Percentiles rank a stretch among this genome's conserved stretches.
phyloP scores from a whole-genome alignment of 2,113 vertebrate genomes.

The Xenopus tropicalis region UCB_Xtro_10.0 CM004450.2:61926501-61927000 shows the following conservation, averaged over 20 bases:
- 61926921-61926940: constrained; percentile 31
- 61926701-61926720: constrained; percentile 48
- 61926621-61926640: constrained; percentile 42
- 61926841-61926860: constrained; percentile 52
- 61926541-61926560: too few species aligned
- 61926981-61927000: constrained; percentile 6
- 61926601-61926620: constrained; percentile 21
- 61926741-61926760: constrained; percentile 54
- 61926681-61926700: constrained; percentile 46
- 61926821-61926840: constrained; percentile 52
- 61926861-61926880: constrained; percentile 55
- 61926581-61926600: constrained; percentile 16
- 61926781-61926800: constrained; percentile 53
- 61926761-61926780: constrained; percentile 56
- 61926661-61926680: constrained; percentile 52
- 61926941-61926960: constrained; percentile 13
- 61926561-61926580: constrained; percentile 11
- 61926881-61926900: constrained; percentile 52
- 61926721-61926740: constrained; percentile 55
- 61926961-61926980: constrained; percentile 23
- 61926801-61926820: constrained; percentile 51
- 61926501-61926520: too few species aligned
- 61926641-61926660: neutral
- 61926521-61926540: neutral
- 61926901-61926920: constrained; percentile 29